phyloP scores from a whole-genome alignment of 2,797 vertebrate genomes.

The Malacoraja senta region DNA sequence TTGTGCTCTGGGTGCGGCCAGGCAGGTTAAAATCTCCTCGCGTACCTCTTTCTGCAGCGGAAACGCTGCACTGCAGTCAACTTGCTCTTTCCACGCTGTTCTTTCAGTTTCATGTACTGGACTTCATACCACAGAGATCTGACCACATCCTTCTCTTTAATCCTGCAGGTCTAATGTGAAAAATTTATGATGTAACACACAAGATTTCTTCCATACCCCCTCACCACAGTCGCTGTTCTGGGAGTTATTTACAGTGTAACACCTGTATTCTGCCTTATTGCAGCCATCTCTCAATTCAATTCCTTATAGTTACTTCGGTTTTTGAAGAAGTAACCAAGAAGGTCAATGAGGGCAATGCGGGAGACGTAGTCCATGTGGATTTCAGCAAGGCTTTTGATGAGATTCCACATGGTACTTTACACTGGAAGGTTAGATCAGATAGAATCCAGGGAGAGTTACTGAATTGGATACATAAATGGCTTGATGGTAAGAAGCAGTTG shows the following conservation, averaged over 20 bases:
- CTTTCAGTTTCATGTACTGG: slow-evolving; percentile 49
- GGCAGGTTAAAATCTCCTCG: neutral
- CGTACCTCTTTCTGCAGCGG: slow-evolving; percentile 56
- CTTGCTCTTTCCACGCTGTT: slow-evolving; percentile 38
- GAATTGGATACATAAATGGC: too few species aligned
- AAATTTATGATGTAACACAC: neutral
- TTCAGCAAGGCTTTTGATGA: too few species aligned
- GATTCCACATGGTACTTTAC: too few species aligned
- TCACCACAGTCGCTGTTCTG: neutral
- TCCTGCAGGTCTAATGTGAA: slow-evolving; percentile 46
- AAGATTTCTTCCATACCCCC: neutral
- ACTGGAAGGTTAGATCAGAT: too few species aligned
- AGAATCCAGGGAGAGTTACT: too few species aligned
- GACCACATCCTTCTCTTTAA: slow-evolving; percentile 50
- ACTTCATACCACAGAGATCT: slow-evolving; percentile 56
- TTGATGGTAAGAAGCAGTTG: too few species aligned
- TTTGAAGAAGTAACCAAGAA: too few species aligned
- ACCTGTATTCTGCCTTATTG: neutral
- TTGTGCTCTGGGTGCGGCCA: neutral
- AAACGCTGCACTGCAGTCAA: slow-evolving; percentile 55
- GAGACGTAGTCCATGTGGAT: too few species aligned
- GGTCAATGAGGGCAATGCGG: too few species aligned
- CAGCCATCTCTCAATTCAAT: neutral
- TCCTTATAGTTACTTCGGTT: too few species aligned
- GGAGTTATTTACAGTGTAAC: neutral